Evolutionary conservation across 2,888 invertebrate genomes (phyloP), one percentile per base, ranked within the genome.

Genomic region (Sericinus montela): DNA sequence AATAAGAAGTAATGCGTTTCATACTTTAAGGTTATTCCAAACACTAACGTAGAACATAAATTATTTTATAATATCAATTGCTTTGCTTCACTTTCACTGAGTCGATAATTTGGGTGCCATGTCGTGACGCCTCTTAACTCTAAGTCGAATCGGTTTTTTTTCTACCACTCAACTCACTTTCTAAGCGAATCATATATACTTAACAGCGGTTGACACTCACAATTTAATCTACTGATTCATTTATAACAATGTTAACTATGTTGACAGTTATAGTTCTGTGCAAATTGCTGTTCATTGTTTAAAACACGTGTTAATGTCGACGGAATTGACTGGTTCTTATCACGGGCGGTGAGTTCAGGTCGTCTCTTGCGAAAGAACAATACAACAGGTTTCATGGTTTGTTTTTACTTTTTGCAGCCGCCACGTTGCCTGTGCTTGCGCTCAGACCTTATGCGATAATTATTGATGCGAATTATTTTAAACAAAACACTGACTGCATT

Each of bases 311-410:
- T 67, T 66, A 61, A 70, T 72, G 77, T 72, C 70, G 59, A 71
- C 73, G 71, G 65, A 76, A 78, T 72, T 72, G 60, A 63, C 61
- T 69, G 79, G 38, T 28, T 44, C 44, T 83, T 82, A 85, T 85
- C 83, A 75, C 66, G 63, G 60, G 7, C 59, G 53, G 50, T 51
- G 54, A 61, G 57, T 57, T 67, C 62, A 76, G 75, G 67, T 74
- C 75, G 76, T 72, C 72, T 69, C 68, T 70, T 66, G 67, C 63
- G 65, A 77, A 78, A 76, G 83, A 86, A 87, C 85, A 86, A 86
- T 86, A 75, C 83, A 79, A 80, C 80, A 69, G 75, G 80, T 80
- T 83, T 80, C 77, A 73, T 75, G 72, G 68, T 78, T 81, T 82
- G 72, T 79, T 84, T 84, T 82, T 72, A 61, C 67, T 78, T 79